Conservation (phyloP, 2,113 vertebrate species). For the Scatophagus argus region DNA sequence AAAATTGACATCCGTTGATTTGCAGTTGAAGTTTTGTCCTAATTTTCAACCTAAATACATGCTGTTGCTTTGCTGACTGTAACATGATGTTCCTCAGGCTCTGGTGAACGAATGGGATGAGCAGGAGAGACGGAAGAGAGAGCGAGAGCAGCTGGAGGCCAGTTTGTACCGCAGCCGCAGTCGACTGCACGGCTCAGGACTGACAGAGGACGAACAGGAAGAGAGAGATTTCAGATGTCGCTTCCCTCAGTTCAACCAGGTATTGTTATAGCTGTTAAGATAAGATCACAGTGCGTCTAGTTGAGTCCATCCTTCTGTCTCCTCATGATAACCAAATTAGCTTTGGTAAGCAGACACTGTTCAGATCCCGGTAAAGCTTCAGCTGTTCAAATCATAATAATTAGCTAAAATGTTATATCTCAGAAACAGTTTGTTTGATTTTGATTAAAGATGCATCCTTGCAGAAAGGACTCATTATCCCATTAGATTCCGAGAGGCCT, state of each 20-base stretch:
- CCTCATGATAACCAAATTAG: background rate
- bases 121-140: conserved; percentile 86
- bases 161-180: conserved; percentile 89
- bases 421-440: too few relatives aligned
- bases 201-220: conserved; percentile 90
- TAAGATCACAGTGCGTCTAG: background rate
- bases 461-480: too few relatives aligned
- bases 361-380: background rate
- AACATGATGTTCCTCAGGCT: conserved; percentile 44
- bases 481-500: too few relatives aligned
- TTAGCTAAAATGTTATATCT: background rate
- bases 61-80: conserved; percentile 1
- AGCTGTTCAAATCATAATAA: too few relatives aligned
- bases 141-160: conserved; percentile 85
- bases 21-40: too few relatives aligned
- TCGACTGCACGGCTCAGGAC: conserved; percentile 83
- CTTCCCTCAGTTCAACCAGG: conserved; percentile 90
- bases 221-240: conserved; percentile 89
- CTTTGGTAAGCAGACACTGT: background rate
- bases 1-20: background rate
- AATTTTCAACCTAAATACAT: background rate
- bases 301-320: background rate
- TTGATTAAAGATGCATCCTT: too few relatives aligned
- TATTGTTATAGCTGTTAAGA: conserved; percentile 17
- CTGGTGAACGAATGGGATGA: conserved; percentile 95